These are phyloP conservation scores for Drosophila percnosoma DNA, from an alignment of 2,888 invertebrate genomes.

Conservation along the genomic window DNA sequence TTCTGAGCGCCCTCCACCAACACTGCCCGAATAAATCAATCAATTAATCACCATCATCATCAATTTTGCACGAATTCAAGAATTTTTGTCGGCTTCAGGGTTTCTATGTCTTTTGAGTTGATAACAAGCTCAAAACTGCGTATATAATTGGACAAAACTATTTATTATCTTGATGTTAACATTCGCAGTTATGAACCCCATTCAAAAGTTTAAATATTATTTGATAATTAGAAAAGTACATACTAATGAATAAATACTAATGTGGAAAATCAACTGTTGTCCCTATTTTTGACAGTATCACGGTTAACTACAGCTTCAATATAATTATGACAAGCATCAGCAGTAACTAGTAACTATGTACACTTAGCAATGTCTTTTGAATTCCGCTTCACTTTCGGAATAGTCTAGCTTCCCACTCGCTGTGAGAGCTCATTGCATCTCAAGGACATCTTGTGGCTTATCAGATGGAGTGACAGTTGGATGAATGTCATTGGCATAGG, in stretches of 20 bases:
- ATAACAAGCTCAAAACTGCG: background rate
- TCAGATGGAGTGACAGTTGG: conserved; percentile 51
- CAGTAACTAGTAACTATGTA: background rate
- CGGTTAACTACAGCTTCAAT: background rate
- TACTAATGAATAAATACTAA: background rate
- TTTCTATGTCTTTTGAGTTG: background rate
- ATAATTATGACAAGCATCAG: background rate
- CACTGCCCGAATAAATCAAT: background rate
- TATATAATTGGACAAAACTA: background rate
- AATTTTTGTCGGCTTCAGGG: background rate
- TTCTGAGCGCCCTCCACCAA: background rate
- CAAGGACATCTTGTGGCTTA: conserved; percentile 68
- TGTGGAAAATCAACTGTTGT: background rate
- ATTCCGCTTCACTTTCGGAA: conserved; percentile 54
- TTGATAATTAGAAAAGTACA: background rate
- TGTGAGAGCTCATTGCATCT: conserved; percentile 18
- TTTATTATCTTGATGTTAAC: background rate
- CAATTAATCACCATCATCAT: background rate
- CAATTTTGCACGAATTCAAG: background rate
- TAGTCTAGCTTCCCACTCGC: conserved; percentile 36
- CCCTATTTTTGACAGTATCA: background rate
- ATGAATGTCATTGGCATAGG: conserved; percentile 66
- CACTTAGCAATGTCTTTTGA: conserved; percentile 12
- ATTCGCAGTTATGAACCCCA: background rate
- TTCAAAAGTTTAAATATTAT: background rate